phyloP scores from a whole-genome alignment of 2,113 vertebrate genomes.

The cat (Felis catus) region F.catus_Fca126_mat1.0 CM031419.1:49296001-49296500 shows the following conservation, averaged over 20 bases:
- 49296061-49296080: slow-evolving; percentile 54
- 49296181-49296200: slow-evolving; percentile 37
- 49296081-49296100: slow-evolving; percentile 59
- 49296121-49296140: slow-evolving; percentile 34
- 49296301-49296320: slow-evolving; percentile 50
- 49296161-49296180: neutral
- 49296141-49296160: neutral
- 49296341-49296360: neutral
- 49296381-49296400: neutral
- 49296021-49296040: slow-evolving; percentile 42
- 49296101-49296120: slow-evolving; percentile 1
- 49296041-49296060: slow-evolving; percentile 64
- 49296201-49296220: slow-evolving; percentile 78
- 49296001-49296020: slow-evolving; percentile 60
- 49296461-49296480: neutral
- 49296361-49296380: neutral
- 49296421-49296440: neutral
- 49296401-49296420: too few species aligned
- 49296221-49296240: slow-evolving; percentile 76
- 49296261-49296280: slow-evolving; percentile 54
- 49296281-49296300: neutral
- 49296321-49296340: slow-evolving; percentile 71
- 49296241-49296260: slow-evolving; percentile 78
- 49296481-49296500: neutral
- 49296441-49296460: neutral